These are phyloP conservation scores for Amblyopsis hoosieri DNA, from an alignment of 2,797 vertebrate species.

Conservation along the genomic window DNA sequence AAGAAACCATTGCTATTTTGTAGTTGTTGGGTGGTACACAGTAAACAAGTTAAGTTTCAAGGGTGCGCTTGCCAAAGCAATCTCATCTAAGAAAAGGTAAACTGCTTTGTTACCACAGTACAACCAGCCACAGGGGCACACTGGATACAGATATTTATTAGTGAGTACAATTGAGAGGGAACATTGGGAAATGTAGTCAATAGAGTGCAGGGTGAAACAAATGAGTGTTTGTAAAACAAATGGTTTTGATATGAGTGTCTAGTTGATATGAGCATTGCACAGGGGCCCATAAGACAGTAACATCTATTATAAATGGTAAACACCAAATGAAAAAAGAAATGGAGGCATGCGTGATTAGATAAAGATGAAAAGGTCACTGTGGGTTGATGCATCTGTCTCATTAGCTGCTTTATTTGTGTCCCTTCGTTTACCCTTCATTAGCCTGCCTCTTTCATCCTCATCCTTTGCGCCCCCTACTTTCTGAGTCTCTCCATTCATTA, in stretches of 20 bases:
- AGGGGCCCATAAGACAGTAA: slow-evolving; percentile 54
- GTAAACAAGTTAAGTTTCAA: neutral
- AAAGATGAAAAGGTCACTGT: slow-evolving; percentile 76
- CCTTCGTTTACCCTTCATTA: slow-evolving; percentile 77
- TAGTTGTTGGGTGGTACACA: neutral
- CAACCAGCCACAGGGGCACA: neutral
- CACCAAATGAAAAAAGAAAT: slow-evolving; percentile 74
- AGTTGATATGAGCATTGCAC: slow-evolving; percentile 49
- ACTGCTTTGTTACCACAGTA: neutral
- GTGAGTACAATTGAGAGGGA: slow-evolving; percentile 14
- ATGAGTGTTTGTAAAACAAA: slow-evolving; percentile 66
- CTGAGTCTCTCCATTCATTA: slow-evolving; percentile 61
- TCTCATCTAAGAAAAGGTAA: too few relatives aligned
- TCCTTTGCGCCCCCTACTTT: slow-evolving; percentile 46
- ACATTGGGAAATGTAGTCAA: slow-evolving; percentile 46
- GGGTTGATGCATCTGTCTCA: slow-evolving; percentile 79
- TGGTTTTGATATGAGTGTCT: slow-evolving; percentile 64
- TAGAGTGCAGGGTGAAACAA: slow-evolving; percentile 56
- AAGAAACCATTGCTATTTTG: slow-evolving; percentile 13
- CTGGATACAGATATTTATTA: neutral
- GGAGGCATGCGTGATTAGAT: slow-evolving; percentile 73
- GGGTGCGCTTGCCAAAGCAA: too few relatives aligned
- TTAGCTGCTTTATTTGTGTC: slow-evolving; percentile 76
- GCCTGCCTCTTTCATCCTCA: slow-evolving; percentile 60
- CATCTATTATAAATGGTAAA: slow-evolving; percentile 74